Evolutionary conservation across 2,797 vertebrate genomes (phyloP).

Genomic region (Scarus forsteni): DNA sequence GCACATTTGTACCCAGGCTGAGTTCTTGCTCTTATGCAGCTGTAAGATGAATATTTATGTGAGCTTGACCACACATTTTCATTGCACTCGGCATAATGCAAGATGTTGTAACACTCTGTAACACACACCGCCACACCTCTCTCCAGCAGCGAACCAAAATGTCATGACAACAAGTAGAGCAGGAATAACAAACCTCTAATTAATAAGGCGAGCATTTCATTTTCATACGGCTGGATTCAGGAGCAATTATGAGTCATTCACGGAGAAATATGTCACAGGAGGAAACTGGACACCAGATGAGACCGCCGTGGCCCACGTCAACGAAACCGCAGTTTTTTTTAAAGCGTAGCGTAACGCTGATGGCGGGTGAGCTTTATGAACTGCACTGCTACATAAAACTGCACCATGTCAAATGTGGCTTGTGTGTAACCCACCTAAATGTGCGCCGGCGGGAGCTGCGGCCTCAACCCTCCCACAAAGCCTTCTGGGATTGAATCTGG

Average conservation of each 20-base stretch:
- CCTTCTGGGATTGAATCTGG: conserved; percentile 64
- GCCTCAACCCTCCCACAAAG: conserved; percentile 57
- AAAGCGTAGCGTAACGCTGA: conserved; percentile 24
- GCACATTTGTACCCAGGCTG: conserved; percentile 4
- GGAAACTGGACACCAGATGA: conserved; percentile 49
- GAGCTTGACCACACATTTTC: conserved; percentile 7
- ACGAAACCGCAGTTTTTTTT: conserved; percentile 7
- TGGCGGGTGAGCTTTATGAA: conserved; percentile 48
- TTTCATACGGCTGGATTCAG: conserved; percentile 51
- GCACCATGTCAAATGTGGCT: conserved; percentile 57
- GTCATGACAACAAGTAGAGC: conserved; percentile 54
- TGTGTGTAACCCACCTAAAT: conserved; percentile 66
- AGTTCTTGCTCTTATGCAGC: conserved; percentile 25
- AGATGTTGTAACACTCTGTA: conserved; percentile 62
- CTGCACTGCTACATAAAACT: conserved; percentile 46
- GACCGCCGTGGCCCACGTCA: conserved; percentile 20
- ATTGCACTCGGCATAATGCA: conserved; percentile 20
- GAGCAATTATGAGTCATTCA: conserved; percentile 62
- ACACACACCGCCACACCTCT: conserved; percentile 51
- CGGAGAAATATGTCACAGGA: conserved; percentile 41
- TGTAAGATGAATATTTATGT: conserved; percentile 38
- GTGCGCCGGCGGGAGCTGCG: conserved; percentile 36
- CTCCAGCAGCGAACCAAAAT: conserved; percentile 11
- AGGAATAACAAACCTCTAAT: background rate
- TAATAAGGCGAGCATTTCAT: conserved; percentile 38